A percentile compares a stretch with the other conserved stretches of the same genome.
Evolutionary conservation across 2,113 vertebrate genomes (phyloP).

Genomic region (Macquaria ambigua): DNA sequence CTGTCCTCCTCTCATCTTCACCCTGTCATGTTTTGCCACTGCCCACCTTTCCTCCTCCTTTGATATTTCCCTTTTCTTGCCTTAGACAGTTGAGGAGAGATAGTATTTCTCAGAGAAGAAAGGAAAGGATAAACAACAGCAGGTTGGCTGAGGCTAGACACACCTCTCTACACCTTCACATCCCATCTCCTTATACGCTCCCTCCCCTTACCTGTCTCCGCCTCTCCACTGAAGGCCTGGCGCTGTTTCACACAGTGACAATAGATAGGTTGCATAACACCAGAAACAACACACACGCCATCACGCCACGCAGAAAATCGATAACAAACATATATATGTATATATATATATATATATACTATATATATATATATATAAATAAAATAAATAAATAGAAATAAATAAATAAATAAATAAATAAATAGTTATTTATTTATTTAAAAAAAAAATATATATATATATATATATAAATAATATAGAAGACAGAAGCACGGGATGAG

Average conservation of each 20-base stretch:
- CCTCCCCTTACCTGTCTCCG: constrained; percentile 6
- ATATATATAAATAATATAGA: too few relatives aligned
- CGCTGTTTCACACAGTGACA: constrained; percentile 30
- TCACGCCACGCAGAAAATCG: too few relatives aligned
- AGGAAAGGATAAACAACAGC: constrained; percentile 59
- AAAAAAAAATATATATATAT: too few relatives aligned
- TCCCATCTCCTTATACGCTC: constrained; percentile 23
- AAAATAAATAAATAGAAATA: too few relatives aligned
- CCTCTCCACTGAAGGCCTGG: background rate
- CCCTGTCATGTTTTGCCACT: constrained; percentile 44
- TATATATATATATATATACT: too few relatives aligned
- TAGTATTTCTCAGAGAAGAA: constrained; percentile 68
- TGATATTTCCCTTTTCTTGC: constrained; percentile 55
- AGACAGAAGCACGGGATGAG: background rate
- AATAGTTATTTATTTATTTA: too few relatives aligned
- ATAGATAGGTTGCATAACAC: constrained; percentile 42
- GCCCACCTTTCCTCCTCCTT: constrained; percentile 38
- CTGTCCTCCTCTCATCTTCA: constrained; percentile 40
- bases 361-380: too few relatives aligned
- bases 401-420: too few relatives aligned
- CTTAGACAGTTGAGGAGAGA: constrained; percentile 39
- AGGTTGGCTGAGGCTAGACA: constrained; percentile 46
- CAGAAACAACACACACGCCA: constrained; percentile 10
- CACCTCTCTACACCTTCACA: constrained; percentile 58
- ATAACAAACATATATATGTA: too few relatives aligned